These are phyloP conservation scores for Platanista minor DNA, from an alignment of 2,113 vertebrate species.

Conservation along the genomic window DNA sequence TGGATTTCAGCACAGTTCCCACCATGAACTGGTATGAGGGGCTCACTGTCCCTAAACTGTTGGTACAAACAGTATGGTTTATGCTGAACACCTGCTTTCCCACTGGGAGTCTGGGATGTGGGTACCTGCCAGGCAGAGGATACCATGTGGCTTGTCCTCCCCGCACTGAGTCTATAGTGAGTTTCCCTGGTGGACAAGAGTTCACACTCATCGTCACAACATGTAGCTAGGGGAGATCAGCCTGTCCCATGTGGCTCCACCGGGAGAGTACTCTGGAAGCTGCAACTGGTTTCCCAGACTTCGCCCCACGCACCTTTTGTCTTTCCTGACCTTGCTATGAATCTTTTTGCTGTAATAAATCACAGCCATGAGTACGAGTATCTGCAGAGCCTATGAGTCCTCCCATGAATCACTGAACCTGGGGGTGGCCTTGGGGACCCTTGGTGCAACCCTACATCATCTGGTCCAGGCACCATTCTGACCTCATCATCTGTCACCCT, in stretches of 20 bases:
- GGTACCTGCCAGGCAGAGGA: not conserved
- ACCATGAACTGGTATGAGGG: not conserved
- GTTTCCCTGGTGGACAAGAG: not conserved
- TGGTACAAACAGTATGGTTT: not conserved
- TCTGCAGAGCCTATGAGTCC: not conserved
- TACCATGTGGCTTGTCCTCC: not conserved
- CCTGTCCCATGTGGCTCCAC: too few species aligned
- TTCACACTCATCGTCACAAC: accelerated
- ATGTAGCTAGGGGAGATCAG: not conserved
- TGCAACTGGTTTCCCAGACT: not conserved
- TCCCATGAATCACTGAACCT: not conserved
- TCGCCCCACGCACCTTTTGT: accelerated
- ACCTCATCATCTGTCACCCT: accelerated
- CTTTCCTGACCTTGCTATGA: not conserved
- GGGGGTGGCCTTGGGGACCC: not conserved
- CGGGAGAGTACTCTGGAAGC: not conserved
- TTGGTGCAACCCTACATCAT: too few species aligned
- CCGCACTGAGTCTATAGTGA: not conserved
- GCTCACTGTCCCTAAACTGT: not conserved
- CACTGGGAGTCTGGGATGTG: not conserved
- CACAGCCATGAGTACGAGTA: not conserved
- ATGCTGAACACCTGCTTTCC: not conserved
- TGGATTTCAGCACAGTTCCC: not conserved
- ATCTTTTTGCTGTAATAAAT: not conserved
- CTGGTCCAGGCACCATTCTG: not conserved